Evolutionary conservation across 2,888 invertebrate species (phyloP).

Genomic region (Platycheirus rosarum): DNA sequence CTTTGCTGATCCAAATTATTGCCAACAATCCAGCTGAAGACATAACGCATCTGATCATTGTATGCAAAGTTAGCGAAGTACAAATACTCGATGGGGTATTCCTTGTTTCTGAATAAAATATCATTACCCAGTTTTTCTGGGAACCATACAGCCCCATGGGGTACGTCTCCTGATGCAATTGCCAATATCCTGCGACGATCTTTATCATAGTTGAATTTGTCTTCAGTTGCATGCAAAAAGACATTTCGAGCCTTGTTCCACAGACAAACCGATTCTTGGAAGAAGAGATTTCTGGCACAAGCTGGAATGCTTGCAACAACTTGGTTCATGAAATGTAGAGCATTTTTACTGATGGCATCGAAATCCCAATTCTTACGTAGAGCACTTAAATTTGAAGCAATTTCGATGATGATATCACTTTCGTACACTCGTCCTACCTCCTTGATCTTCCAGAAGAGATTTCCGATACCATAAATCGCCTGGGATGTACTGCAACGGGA

Average conservation of each 20-base stretch:
- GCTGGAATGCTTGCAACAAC: conserved; percentile 27
- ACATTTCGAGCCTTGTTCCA: conserved; percentile 24
- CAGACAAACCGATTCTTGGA: conserved; percentile 31
- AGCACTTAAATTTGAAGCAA: conserved; percentile 17
- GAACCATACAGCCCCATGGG: conserved; percentile 8
- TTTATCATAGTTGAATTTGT: neutral
- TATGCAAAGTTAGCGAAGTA: conserved; percentile 21
- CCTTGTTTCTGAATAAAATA: conserved; percentile 12
- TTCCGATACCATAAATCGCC: conserved; percentile 5
- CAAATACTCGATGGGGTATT: conserved; percentile 19
- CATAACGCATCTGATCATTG: neutral
- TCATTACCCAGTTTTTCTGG: neutral
- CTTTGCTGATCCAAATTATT: conserved; percentile 3
- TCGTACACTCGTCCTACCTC: neutral
- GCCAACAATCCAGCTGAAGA: conserved; percentile 11
- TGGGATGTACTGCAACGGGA: conserved; percentile 11
- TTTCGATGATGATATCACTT: neutral
- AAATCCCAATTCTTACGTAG: neutral
- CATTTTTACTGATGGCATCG: neutral
- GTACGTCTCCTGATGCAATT: neutral
- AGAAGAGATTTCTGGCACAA: conserved; percentile 47
- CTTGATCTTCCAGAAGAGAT: conserved; percentile 27
- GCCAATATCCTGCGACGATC: conserved; percentile 37
- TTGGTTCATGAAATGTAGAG: neutral
- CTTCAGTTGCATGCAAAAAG: conserved; percentile 7